phyloP scores from a whole-genome alignment of 2,797 vertebrate genomes.

The Sphenodon punctatus region DNA sequence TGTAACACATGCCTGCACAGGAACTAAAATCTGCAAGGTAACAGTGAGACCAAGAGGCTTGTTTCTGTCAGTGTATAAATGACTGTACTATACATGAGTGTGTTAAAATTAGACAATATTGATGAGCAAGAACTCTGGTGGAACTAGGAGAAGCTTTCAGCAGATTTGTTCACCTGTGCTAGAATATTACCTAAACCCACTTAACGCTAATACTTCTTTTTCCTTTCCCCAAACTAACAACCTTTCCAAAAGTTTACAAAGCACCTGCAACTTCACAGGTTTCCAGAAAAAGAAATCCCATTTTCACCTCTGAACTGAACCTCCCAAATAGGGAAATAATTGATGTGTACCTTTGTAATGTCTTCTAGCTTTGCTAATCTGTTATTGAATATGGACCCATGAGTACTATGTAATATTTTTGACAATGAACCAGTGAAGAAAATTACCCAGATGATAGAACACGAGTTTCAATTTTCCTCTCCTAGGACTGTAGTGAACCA shows the following conservation, averaged over 20 bases:
- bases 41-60: too few relatives aligned
- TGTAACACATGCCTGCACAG: too few relatives aligned
- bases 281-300: slow-evolving; percentile 1
- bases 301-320: slow-evolving; percentile 15
- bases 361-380: slow-evolving; percentile 5
- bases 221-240: not conserved
- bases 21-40: too few relatives aligned
- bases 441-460: slow-evolving; percentile 38
- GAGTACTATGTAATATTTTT: not conserved
- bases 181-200: slow-evolving; percentile 28
- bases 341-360: slow-evolving; percentile 18
- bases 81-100: too few relatives aligned
- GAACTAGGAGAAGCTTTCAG: not conserved
- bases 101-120: too few relatives aligned
- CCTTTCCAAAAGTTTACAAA: slow-evolving; percentile 5
- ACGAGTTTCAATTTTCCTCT: too few relatives aligned
- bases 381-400: slow-evolving; percentile 21
- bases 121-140: not conserved
- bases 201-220: slow-evolving; percentile 21
- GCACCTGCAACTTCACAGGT: slow-evolving; percentile 4
- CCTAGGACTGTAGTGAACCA: too few relatives aligned
- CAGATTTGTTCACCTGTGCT: slow-evolving; percentile 3
- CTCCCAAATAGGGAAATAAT: not conserved
- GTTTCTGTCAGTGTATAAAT: too few relatives aligned
- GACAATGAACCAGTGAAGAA: not conserved